Evolutionary conservation across 2,113 vertebrate genomes (phyloP), one percentile per base, ranked within the genome.

Genomic region (Pyrgilauda ruficollis): DNA sequence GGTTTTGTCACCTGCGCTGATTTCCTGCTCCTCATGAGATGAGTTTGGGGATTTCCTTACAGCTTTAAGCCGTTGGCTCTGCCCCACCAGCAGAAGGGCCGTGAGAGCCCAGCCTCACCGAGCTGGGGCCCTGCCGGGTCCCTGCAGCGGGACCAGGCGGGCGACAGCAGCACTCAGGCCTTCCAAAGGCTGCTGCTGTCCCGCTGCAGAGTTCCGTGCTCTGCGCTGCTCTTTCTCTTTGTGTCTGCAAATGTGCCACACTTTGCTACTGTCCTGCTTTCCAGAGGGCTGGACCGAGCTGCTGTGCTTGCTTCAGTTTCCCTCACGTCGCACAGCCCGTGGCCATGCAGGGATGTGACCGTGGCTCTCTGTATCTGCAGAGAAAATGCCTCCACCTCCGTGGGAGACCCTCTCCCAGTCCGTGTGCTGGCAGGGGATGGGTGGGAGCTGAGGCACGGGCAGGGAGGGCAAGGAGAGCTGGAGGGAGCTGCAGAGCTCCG

Each of bases 101-200:
- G 0, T 13, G 47, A 37, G 76, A 8, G 24, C 13, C 30, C 3
- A 1, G 0, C 41, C 68, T n/a, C 10, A 2, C 15, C 1, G 1
- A 6, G 31, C 59, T 24, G 63, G 30, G 47, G 53, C 46, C 62
- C 33, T 23, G 27, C 1, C 22, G 52, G 43, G 13, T 26, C 78
- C 43, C 52, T 16, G 15, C 2, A 0, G 1, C 31, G 37, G 33
- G 61, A 10, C 21, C 1, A 0, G 37, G 13, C 35, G 41, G 21
- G 26, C 50, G 30, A 6, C 52, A 28, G 59, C 20, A 43, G 30
- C 1, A 2, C 10, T 1, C 13, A 11, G 70, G 61, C 43, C 31
- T 88, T 68, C 58, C 56, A 67, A 19, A 26, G 78, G 9, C 67
- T 84, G 68, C 69, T 2, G 2, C 18, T 37, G 28, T 43, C 30